Evolutionary conservation across 2,113 vertebrate species (phyloP), one percentile per base, ranked within the genome.

Genomic region (Forbesichthys papilliferus): DNA sequence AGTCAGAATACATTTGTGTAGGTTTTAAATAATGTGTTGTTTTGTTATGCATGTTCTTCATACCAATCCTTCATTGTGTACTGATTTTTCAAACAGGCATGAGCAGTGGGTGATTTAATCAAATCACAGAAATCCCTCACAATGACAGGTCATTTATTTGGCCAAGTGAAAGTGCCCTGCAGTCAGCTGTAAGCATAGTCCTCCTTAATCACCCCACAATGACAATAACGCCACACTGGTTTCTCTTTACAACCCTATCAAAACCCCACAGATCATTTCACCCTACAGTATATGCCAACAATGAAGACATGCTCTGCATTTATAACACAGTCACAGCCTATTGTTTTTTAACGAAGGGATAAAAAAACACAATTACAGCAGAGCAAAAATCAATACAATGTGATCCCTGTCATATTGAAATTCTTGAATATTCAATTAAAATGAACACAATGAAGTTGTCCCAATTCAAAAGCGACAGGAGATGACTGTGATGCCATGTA

Each of bases 71-170:
- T 53, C 10, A 27, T 12, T 52, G 34, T 48, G 27, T 48, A 33
- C 51, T 13, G 52, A 53, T 73, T 46, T 11, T 48, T 60, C 14
- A n/a, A 34, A 13, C 55, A 14, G 16, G 49, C 69, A 47, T 68
- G 65, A 87, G 87, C 61, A 72, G 73, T 69, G 83, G 58, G 64
- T 81, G 64, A 73, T 55, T 72, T 84, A 75, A 87, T 86, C 74
- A 86, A 69, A 42, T 42, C 36, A 42, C 84, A 90, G 86, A 84
- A 79, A 86, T 87, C 83, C 67, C 75, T 87, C 89, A 90, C 75
- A 78, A 56, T 85, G 90, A 85, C 91, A 91, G 87, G 87, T 87
- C 84, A 93, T 92, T 91, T 84, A 92, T 92, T 87, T 84, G 72
- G 66, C 82, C 71, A n/a, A 64, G 80, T 82, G 78, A 74, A 74